Conservation (phyloP, 2,113 vertebrate genomes). For the Pardalotus punctatus region DNA sequence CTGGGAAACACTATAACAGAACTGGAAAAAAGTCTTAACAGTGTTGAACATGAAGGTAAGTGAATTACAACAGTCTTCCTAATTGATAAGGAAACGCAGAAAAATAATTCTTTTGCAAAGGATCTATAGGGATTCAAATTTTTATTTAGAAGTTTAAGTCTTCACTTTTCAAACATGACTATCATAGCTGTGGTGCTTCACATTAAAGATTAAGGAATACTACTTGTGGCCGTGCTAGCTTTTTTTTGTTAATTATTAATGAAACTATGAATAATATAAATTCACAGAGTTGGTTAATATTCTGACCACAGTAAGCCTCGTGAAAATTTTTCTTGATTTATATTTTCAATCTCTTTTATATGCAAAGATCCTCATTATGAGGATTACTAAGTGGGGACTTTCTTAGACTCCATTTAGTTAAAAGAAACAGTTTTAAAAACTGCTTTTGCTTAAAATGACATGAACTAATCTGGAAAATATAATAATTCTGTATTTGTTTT, state of each 20-base stretch:
- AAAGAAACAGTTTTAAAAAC: background rate
- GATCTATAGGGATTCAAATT: background rate
- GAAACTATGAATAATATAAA: background rate
- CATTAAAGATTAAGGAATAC: background rate
- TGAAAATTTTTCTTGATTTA: background rate
- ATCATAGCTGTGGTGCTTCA: background rate
- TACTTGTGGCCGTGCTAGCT: background rate
- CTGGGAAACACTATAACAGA: slow-evolving; percentile 63
- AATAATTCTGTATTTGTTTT: background rate
- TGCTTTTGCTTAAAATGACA: background rate
- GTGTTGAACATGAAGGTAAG: slow-evolving; percentile 69
- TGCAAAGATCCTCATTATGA: background rate
- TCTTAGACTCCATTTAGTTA: background rate
- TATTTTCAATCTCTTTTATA: background rate
- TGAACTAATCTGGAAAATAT: background rate
- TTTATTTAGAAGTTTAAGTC: background rate
- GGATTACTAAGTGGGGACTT: background rate
- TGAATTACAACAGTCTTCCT: background rate
- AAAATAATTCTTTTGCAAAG: background rate
- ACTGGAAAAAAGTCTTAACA: slow-evolving; percentile 66
- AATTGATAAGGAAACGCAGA: background rate
- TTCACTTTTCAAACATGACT: background rate
- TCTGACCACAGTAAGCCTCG: background rate
- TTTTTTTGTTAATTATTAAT: background rate
- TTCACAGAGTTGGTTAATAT: background rate